Base-by-base conservation (phyloP, 2,113 vertebrate genomes). In the Myrmecophaga tridactyla region DNA sequence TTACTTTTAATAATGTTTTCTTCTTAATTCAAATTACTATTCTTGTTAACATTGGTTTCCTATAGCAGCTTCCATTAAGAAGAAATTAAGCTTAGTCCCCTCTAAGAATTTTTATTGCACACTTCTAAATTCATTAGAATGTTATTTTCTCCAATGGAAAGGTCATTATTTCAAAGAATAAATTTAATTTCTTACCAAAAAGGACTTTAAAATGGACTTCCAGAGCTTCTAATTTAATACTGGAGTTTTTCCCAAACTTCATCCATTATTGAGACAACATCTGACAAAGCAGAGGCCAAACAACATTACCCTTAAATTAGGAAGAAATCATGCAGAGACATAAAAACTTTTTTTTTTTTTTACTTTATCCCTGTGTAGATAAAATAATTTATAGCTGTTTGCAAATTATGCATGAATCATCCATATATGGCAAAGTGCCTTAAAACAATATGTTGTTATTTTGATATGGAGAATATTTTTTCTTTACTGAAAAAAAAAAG, bases 41-140 rank as follows among this genome's bases (percentile, higher is more conserved):
- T 56, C 18, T 86, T 23, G 56, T 11, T 77, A 58, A 69, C 13
- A 21, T 60, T 95, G 7, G 4, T 90, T 92, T 96, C 80, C 43
- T 60, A 48, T 25, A 4, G 13, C 29, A 89, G 51, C 25, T 5
- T 46, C 60, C 20, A 58, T 83, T 91, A 51, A 29, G 77, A 95
- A 86, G 31, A 87, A 4, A 90, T 72, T 83, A 88, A 78, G n/a
- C 3, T 56, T 82, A 43, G 5, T 67, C 89, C 94, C 11, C 89
- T 73, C 3, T n/a, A 84, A 41, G 9, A 53, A 96, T 89, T 88
- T 85, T 77, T 70, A 81, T 48, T 94, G 53, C 27, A n/a, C 21
- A 51, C 18, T 94, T 92, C 34, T 88, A 92, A 93, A 94, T 75
- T 92, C 65, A 90, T 77, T 90, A 73, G 4, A 81, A 90, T 53